Percentiles rank a stretch among this genome's conserved stretches.
Conservation (phyloP, 2,888 invertebrate genomes). For the Stenotaenia linearis region DNA sequence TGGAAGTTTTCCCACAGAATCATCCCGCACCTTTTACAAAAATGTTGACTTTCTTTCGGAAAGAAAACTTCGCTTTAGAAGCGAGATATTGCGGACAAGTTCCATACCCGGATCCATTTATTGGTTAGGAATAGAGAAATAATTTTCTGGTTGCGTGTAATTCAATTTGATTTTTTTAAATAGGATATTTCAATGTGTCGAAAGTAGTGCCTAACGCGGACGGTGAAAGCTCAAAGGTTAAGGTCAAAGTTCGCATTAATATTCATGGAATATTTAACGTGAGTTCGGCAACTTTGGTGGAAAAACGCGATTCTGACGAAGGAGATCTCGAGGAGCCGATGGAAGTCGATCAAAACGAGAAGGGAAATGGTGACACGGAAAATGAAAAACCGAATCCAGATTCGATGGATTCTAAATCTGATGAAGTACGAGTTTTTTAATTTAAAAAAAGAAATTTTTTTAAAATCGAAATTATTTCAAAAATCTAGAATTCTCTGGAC, state of each 20-base stretch:
- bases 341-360: constrained; percentile 37
- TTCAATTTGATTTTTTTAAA: constrained; percentile 20
- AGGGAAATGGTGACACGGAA: constrained; percentile 29
- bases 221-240: constrained; percentile 90
- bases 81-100: constrained; percentile 65
- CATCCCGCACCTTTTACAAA: constrained; percentile 88
- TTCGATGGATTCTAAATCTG: not conserved
- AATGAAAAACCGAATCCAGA: not conserved
- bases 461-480: not conserved
- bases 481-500: not conserved
- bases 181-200: constrained; percentile 49
- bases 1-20: constrained; percentile 85
- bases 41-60: constrained; percentile 85
- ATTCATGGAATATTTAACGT: constrained; percentile 86
- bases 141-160: too few relatives aligned
- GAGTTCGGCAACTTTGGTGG: constrained; percentile 68
- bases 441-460: not conserved
- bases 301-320: constrained; percentile 45
- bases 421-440: not conserved
- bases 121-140: constrained; percentile 59
- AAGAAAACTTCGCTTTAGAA: constrained; percentile 77
- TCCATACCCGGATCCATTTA: constrained; percentile 68
- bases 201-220: constrained; percentile 72
- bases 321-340: constrained; percentile 40
- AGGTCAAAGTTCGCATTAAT: constrained; percentile 91